Percentiles rank a stretch among this genome's conserved stretches.
phyloP scores from a whole-genome alignment of 2,113 vertebrate species.

The Zeus faber region DNA sequence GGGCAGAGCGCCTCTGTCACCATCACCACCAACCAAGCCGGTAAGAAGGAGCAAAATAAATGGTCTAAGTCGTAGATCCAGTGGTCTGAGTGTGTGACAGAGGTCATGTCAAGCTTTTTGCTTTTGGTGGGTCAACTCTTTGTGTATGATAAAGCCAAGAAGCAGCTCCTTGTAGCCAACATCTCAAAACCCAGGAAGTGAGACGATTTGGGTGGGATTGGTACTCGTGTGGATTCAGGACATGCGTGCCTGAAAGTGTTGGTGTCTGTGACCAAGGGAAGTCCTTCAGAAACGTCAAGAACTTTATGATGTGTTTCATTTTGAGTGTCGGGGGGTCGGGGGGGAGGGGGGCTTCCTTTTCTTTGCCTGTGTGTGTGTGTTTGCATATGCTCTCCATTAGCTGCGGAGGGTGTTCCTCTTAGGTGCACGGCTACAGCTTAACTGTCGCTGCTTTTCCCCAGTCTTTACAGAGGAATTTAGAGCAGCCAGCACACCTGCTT shows the following conservation, averaged over 20 bases:
- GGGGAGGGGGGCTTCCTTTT: conserved; percentile 7
- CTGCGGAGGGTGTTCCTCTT: conserved; percentile 7
- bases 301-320: conserved; percentile 70
- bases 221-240: too few relatives aligned
- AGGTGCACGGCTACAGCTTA: conserved; percentile 39
- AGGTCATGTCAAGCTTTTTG: too few relatives aligned
- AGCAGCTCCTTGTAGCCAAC: too few relatives aligned
- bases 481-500: conserved; percentile 59
- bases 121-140: too few relatives aligned
- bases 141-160: too few relatives aligned
- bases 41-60: conserved; percentile 71
- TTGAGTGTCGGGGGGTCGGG: conserved; percentile 36
- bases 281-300: conserved; percentile 29
- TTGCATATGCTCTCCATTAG: conserved; percentile 48
- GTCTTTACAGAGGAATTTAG: conserved; percentile 49
- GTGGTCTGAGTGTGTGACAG: too few relatives aligned
- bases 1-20: conserved; percentile 91
- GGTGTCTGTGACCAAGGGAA: conserved; percentile 13
- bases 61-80: too few relatives aligned
- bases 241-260: background rate
- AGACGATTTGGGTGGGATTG: too few relatives aligned
- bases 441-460: conserved; percentile 38
- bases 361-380: background rate
- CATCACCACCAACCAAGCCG: conserved; percentile 97
- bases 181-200: too few relatives aligned